Percentiles rank a stretch among this genome's conserved stretches.
Evolutionary conservation across 2,113 vertebrate genomes (phyloP).

Genomic region (Stegastes partitus): DNA sequence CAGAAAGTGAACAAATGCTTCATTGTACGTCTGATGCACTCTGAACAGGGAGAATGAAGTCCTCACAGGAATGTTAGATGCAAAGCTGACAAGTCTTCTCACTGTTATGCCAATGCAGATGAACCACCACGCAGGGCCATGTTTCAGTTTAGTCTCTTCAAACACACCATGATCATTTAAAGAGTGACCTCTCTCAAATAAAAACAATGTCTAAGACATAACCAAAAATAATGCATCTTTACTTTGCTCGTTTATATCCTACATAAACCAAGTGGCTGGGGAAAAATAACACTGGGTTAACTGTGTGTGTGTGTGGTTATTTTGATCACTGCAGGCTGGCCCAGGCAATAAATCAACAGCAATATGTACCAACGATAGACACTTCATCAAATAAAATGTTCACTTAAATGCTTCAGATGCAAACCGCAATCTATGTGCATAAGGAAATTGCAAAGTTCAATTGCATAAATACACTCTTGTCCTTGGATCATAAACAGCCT

Average conservation of each 20-base stretch:
- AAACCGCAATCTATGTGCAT: too few species aligned
- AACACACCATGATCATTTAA: background rate
- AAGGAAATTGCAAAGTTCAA: too few species aligned
- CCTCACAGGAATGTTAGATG: slow-evolving; percentile 40
- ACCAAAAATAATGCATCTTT: background rate
- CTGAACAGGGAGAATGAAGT: slow-evolving; percentile 54
- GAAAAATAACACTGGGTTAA: slow-evolving; percentile 2
- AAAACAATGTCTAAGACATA: background rate
- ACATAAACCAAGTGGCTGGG: background rate
- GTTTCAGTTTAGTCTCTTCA: background rate
- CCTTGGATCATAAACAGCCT: too few species aligned
- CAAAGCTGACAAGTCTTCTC: slow-evolving; percentile 57
- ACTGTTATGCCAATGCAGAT: slow-evolving; percentile 26
- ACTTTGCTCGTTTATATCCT: background rate
- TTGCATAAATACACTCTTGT: too few species aligned
- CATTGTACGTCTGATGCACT: slow-evolving; percentile 64
- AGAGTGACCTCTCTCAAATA: background rate
- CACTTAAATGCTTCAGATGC: too few species aligned
- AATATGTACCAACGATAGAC: too few species aligned
- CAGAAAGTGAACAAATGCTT: slow-evolving; percentile 64
- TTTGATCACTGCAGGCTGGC: background rate
- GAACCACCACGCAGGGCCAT: slow-evolving; percentile 11
- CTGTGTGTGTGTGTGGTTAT: background rate
- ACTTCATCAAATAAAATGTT: too few species aligned
- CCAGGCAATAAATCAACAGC: too few species aligned